phyloP scores from a whole-genome alignment of 2,797 vertebrate genomes.

The Neopelma chrysocephalum region DNA sequence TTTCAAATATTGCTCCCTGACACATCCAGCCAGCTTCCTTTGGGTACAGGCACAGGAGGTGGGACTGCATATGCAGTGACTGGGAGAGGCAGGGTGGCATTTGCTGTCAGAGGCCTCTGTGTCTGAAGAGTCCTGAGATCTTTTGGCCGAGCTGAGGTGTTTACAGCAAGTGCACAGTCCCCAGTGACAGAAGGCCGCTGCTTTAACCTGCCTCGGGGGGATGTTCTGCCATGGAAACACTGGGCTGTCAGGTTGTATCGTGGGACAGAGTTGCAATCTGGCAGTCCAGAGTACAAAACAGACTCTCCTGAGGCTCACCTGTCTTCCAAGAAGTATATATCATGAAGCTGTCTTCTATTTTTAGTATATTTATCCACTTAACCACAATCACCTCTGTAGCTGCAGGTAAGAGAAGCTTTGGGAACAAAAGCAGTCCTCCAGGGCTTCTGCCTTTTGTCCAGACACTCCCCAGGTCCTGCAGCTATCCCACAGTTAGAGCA shows the following conservation, averaged over 20 bases:
- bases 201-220: neutral
- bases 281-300: neutral
- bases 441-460: slow-evolving; percentile 1
- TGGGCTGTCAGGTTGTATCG: neutral
- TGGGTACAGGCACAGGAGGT: neutral
- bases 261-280: neutral
- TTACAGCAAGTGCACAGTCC: neutral
- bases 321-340: neutral
- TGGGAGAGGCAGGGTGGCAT: neutral
- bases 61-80: neutral
- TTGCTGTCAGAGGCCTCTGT: neutral
- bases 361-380: neutral
- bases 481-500: neutral
- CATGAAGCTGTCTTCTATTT: neutral
- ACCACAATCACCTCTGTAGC: neutral
- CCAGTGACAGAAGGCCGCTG: neutral
- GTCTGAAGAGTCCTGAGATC: neutral
- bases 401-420: neutral
- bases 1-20: neutral
- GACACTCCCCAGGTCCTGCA: neutral
- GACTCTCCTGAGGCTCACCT: neutral
- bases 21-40: neutral
- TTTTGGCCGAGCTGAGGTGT: neutral
- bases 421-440: neutral
- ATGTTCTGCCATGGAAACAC: neutral